Evolutionary conservation across 2,113 vertebrate species (phyloP), one percentile per base, ranked within the genome.

Genomic region (Apodemus sylvaticus): DNA sequence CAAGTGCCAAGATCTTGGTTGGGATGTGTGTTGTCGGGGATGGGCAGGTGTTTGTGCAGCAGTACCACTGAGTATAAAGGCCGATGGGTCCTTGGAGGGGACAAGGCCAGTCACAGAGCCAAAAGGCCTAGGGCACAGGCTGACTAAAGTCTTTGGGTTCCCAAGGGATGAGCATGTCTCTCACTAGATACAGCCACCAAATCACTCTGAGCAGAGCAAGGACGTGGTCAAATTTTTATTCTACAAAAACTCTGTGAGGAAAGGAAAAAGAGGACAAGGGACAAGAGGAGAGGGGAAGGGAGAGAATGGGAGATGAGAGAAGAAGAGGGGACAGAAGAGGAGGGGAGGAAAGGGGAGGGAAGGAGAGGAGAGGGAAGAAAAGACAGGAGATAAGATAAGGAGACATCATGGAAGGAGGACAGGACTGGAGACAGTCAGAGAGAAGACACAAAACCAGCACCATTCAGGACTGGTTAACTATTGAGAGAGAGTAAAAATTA

Each of bases 21-120:
- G 0, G 19, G 24, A 39, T 4, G 0, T 16, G 24, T 24, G 39
- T 36, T n/a, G 19, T 7, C 16, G 1, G 34, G 29, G 24, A 17
- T 10, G 3, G 0, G 8, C 12, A n/a, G 1, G 3, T 36, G 26
- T 39, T 45, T 87, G 22, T 36, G 9, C 13, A 60, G 24, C 53
- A 42, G 42, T 6, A 17, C 42, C 66, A 62, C 17, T 24, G 1
- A 51, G 1, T n/a, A 16, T 53, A 64, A 62, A 73, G 0, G 34
- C 14, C 68, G 3, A 0, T 34, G 12, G 62, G 16, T 26, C 60
- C 36, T 24, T 34, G 0, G 10, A 68, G 20, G 11, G 5, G 11
- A 70, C 45, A 70, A 26, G 12, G 64, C 12, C 34, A 53, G 24
- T n/a, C 66, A 14, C 34, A 45, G 34, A 76, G 29, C 17, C 39